Evolutionary conservation across 2,797 vertebrate species (phyloP), one percentile per base, ranked within the genome.

Genomic region (Neopelma chrysocephalum): DNA sequence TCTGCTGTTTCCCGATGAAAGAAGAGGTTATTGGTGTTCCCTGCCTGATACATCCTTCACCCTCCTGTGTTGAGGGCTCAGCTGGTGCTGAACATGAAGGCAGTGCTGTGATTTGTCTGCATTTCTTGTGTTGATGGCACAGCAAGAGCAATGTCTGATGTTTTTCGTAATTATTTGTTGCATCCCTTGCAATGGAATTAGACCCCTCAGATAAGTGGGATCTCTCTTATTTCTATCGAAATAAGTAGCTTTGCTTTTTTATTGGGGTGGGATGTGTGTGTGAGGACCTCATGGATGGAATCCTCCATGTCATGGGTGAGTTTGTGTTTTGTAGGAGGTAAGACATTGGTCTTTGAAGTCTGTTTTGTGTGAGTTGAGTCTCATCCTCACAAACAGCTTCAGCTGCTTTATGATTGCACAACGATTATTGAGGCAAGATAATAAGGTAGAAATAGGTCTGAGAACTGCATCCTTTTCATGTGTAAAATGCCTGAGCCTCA

Each of bases 251-350:
- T 71, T 38, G 7, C 9, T 38, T 40, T 79, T 64, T n/a, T n/a
- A 5, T 36, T 71, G 53, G 45, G 6, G 4, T 48, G 42, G 7
- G 64, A 10, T 10, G 18, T 43, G 38, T 47, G 20, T 17, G 26
- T 58, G 51, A 72, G 68, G 56, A 26, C 1, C 5, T 34, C 2
- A 1, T 20, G 79, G 47, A 14, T 4, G 6, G 73, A 54, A 47
- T 21, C 38, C 17, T 60, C 15, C 0, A 0, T 25, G 88, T 43
- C 14, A 5, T 36, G 25, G 10, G 2, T 42, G 58, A 51, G 20
- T 36, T 75, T 83, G 27, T 75, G 22, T 65, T 62, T 29, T 17
- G 25, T n/a, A 58, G 10, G 3, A 57, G 54, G 54, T 23, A 23
- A 34, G 69, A 27, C 26, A 16, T 14, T 27, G 50, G 11, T 34